A percentile compares a stretch with the other conserved stretches of the same genome.
These are phyloP conservation scores for Corythaeola cristata DNA, from an alignment of 2,113 vertebrate genomes.

Conservation along the genomic window DNA sequence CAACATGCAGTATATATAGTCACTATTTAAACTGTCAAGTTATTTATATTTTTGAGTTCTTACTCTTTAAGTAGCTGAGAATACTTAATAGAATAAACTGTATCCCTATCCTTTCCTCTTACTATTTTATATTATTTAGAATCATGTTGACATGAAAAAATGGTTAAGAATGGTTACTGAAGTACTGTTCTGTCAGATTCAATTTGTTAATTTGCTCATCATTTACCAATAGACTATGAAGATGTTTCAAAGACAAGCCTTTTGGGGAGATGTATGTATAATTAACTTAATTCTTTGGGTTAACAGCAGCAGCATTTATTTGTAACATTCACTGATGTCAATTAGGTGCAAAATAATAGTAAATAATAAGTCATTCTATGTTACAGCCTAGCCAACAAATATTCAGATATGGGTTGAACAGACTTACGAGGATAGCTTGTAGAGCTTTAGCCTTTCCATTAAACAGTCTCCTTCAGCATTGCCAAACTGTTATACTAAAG, in stretches of 20 bases:
- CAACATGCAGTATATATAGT: not conserved
- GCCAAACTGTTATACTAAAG: not conserved
- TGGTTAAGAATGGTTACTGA: not conserved
- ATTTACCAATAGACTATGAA: not conserved
- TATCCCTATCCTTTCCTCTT: fast-evolving
- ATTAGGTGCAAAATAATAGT: not conserved
- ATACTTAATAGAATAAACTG: not conserved
- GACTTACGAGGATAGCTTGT: not conserved
- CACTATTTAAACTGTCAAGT: not conserved
- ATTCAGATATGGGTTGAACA: not conserved
- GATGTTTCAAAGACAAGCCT: not conserved
- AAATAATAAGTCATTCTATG: not conserved
- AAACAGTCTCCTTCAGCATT: not conserved
- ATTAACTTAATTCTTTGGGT: not conserved
- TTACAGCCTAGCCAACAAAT: not conserved
- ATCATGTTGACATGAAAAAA: not conserved
- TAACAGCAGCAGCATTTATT: not conserved
- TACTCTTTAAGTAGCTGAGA: not conserved
- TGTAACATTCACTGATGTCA: not conserved
- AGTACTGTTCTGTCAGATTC: not conserved
- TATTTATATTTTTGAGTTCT: not conserved
- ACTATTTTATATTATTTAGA: not conserved
- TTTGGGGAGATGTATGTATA: not conserved
- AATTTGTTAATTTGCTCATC: not conserved
- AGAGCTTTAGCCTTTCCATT: not conserved